Base-by-base conservation (phyloP, 2,797 vertebrate genomes). In the Cephalopachus bancanus region DNA sequence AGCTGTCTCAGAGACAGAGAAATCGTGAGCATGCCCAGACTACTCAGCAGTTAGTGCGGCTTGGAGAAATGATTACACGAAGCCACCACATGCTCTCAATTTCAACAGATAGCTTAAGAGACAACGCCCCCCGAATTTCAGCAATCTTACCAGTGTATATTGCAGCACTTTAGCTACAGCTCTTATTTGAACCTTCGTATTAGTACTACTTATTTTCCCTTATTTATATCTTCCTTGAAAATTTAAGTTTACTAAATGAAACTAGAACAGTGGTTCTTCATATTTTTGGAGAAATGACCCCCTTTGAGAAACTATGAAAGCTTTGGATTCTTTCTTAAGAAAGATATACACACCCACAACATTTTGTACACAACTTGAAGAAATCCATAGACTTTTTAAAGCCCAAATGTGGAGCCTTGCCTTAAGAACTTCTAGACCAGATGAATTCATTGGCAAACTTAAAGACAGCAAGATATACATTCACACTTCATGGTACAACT, bases 61-160 rank as follows among this genome's bases (percentile, higher is more conserved):
- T 33, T 62, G 37, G 37, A 7, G 33, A 83, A 81, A 37, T 3
- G 20, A 30, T 11, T 22, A 15, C 11, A 33, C 1, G 15, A 33
- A 80, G 30, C 53, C 17, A 49, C 16, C 30, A 15, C 15, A 30
- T 7, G 9, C 15, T n/a, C 37, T 60, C 79, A 17, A 1, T 0
- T 69, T 26, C 59, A 12, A 5, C 1, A 9, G 0, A 2, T 8
- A 37, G 64, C n/a, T 26, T 64, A 15, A 71, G 64, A 59, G 69
- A 37, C 1, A 26, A 4, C 15, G 5, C 17, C n/a, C 71, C 7
- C 16, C 53, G 3, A 20, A 60, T 30, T 71, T 75, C 33, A 22
- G 88, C 87, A 33, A 83, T 64, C 4, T 51, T 7, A 92, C 94
- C 98, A 97, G 95, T 62, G 60, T 6, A 4, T 44, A 59, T 83